Conservation (phyloP, 1,140 invertebrate species). For the Listronotus oregonensis region DNA sequence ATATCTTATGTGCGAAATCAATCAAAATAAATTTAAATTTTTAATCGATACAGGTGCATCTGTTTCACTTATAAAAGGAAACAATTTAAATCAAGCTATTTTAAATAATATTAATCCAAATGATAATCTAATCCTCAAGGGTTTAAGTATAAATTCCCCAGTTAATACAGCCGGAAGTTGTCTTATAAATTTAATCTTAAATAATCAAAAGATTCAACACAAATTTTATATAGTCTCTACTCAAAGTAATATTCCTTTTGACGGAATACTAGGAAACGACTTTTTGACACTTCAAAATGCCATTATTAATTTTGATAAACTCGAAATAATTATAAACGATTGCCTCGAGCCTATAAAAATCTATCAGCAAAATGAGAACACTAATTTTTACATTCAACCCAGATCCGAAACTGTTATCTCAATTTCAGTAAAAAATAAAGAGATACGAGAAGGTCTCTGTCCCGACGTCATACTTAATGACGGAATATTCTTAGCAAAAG, state of each 20-base stretch:
- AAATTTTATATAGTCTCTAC: constrained; percentile 32
- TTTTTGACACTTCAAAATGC: constrained; percentile 20
- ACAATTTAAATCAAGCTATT: constrained; percentile 26
- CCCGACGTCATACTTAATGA: constrained; percentile 27
- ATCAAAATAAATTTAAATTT: constrained; percentile 26
- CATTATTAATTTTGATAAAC: constrained; percentile 15
- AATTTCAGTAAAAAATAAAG: constrained; percentile 27
- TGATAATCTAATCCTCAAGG: constrained; percentile 19
- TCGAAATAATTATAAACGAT: constrained; percentile 1
- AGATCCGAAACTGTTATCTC: constrained; percentile 30
- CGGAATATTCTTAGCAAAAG: constrained; percentile 34
- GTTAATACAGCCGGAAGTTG: constrained; percentile 14
- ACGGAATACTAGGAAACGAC: constrained; percentile 37
- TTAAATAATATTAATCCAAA: constrained; percentile 4
- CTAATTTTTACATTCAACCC: constrained; percentile 12
- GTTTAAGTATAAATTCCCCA: constrained; percentile 19
- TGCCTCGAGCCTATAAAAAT: constrained; percentile 2
- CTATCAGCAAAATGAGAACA: background rate
- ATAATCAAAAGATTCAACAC: constrained; percentile 17
- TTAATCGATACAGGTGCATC: constrained; percentile 32
- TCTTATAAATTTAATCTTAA: background rate
- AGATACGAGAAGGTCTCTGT: constrained; percentile 29
- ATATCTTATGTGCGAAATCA: no score
- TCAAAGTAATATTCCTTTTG: constrained; percentile 29
- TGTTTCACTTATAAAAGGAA: constrained; percentile 29